These are phyloP conservation scores for Callimorpha dominula DNA, from an alignment of 2,888 invertebrate genomes.

Conservation along the genomic window DNA sequence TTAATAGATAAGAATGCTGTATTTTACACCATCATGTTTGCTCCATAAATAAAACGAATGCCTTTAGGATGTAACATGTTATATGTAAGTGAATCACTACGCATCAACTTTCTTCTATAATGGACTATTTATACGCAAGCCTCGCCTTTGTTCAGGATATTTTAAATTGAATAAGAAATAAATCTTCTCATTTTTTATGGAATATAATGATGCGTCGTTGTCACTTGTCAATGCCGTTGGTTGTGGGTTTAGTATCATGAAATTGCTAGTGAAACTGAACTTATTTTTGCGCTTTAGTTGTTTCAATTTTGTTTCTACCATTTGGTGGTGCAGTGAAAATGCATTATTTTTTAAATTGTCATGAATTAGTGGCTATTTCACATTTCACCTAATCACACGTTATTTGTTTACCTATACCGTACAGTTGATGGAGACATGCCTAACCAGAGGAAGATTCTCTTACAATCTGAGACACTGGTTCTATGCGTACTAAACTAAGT, in stretches of 20 bases:
- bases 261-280: not conserved
- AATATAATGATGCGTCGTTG: constrained; percentile 35
- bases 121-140: constrained; percentile 30
- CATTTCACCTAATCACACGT: too few species aligned
- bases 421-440: too few species aligned
- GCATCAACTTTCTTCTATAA: constrained; percentile 28
- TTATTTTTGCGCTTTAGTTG: not conserved
- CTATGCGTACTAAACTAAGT: too few species aligned
- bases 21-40: not conserved
- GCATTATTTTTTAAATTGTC: too few species aligned
- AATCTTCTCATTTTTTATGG: constrained; percentile 50
- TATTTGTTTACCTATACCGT: too few species aligned
- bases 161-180: constrained; percentile 52
- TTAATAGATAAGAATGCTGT: not conserved
- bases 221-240: constrained; percentile 32
- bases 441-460: too few species aligned
- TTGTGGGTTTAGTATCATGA: not conserved
- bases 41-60: not conserved
- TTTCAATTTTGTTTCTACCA: too few species aligned
- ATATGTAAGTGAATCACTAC: constrained; percentile 7
- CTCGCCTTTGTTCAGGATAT: constrained; percentile 36
- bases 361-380: too few species aligned
- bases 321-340: too few species aligned
- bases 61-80: constrained; percentile 4
- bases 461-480: too few species aligned